Percentiles rank a stretch among this genome's conserved stretches.
Evolutionary conservation across 2,888 invertebrate species (phyloP).

Genomic region (Sphaerophoria taeniata): DNA sequence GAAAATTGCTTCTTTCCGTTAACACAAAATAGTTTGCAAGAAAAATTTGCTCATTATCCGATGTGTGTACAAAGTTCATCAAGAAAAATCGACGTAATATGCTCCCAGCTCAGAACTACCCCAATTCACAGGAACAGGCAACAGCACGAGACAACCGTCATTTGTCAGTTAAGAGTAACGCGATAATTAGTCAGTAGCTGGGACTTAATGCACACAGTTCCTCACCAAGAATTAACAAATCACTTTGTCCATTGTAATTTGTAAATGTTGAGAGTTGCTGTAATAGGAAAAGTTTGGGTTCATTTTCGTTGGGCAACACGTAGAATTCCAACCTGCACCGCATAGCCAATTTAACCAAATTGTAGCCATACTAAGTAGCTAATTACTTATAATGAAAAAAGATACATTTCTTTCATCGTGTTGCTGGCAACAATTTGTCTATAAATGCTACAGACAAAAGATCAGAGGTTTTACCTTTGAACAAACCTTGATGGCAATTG

Average conservation of each 20-base stretch:
- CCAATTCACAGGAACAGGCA: neutral
- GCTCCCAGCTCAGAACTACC: conserved; percentile 5
- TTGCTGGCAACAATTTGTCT: conserved; percentile 17
- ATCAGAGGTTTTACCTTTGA: neutral
- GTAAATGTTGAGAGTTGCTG: conserved; percentile 67
- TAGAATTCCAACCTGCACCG: neutral
- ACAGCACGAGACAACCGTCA: conserved; percentile 48
- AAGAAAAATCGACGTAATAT: conserved; percentile 39
- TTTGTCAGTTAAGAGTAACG: conserved; percentile 68
- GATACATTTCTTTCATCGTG: conserved; percentile 42
- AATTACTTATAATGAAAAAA: conserved; percentile 55
- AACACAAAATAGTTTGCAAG: too few relatives aligned
- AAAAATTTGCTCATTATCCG: too few relatives aligned
- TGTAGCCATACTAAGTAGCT: conserved; percentile 38
- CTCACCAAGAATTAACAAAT: conserved; percentile 51
- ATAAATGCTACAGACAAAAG: neutral
- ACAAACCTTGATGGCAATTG: neutral
- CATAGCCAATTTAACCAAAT: conserved; percentile 43
- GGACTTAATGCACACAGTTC: conserved; percentile 40
- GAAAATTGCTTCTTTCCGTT: too few relatives aligned
- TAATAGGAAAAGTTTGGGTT: conserved; percentile 70
- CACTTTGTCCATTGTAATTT: conserved; percentile 65
- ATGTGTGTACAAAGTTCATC: neutral
- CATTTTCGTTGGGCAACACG: neutral
- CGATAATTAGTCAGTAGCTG: conserved; percentile 68